Evolutionary conservation across 2,888 invertebrate genomes (phyloP).

Genomic region (Leucozona laternaria): DNA sequence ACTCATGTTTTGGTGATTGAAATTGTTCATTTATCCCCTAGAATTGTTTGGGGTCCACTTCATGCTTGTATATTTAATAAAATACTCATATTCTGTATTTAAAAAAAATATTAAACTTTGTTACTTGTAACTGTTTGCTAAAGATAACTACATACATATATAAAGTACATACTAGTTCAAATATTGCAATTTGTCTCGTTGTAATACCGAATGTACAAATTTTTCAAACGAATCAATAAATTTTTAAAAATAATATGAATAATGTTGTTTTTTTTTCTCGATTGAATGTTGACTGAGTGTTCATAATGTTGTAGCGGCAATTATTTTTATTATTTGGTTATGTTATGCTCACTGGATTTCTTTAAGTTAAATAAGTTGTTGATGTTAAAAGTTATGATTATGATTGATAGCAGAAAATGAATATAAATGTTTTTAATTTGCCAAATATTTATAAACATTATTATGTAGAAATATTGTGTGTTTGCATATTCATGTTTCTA

Average conservation of each 20-base stretch:
- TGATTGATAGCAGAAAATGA: conserved; percentile 17
- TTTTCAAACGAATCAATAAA: conserved; percentile 28
- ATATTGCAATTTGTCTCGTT: neutral
- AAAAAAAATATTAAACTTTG: neutral
- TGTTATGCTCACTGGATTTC: conserved; percentile 6
- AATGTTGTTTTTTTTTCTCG: conserved; percentile 23
- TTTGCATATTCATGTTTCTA: conserved; percentile 61
- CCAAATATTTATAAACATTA: conserved; percentile 61
- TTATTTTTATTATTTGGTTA: neutral
- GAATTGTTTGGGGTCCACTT: neutral
- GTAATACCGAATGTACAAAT: conserved; percentile 42
- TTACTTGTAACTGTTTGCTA: neutral
- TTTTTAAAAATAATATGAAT: conserved; percentile 29
- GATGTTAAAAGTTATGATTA: conserved; percentile 7
- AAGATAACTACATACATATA: neutral
- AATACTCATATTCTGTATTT: neutral
- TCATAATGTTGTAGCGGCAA: neutral
- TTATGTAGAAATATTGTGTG: conserved; percentile 12
- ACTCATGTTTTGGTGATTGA: neutral
- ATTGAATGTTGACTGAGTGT: neutral
- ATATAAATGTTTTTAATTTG: conserved; percentile 76
- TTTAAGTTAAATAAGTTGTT: neutral
- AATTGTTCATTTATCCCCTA: neutral
- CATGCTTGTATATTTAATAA: neutral
- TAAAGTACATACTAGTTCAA: neutral